These are phyloP conservation scores for Rhynchonycteris naso DNA, from an alignment of 2,797 vertebrate genomes.

Conservation along the genomic window DNA sequence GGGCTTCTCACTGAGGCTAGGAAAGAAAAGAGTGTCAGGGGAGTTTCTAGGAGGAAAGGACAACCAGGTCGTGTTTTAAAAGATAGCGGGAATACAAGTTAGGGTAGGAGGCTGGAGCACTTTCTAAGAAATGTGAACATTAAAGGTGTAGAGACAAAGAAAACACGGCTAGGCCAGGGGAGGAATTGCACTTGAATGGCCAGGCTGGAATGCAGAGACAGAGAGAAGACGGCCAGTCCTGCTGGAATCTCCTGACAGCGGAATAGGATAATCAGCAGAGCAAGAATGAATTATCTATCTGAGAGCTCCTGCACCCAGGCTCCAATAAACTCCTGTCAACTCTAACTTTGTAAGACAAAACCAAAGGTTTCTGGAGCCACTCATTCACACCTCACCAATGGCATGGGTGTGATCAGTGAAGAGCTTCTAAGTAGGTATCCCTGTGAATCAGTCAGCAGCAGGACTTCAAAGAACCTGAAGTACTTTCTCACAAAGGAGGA, in stretches of 20 bases:
- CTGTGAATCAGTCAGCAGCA: not conserved
- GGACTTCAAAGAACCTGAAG: not conserved
- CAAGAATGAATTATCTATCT: fast-evolving
- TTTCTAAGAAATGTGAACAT: not conserved
- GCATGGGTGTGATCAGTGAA: not conserved
- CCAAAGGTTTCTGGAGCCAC: not conserved
- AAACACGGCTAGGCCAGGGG: too few species aligned
- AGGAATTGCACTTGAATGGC: not conserved
- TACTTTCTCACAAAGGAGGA: not conserved
- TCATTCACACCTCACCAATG: not conserved
- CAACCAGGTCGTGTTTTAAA: not conserved
- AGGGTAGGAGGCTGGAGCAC: not conserved
- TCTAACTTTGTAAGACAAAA: not conserved
- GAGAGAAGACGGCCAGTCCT: not conserved
- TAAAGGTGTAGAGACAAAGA: not conserved
- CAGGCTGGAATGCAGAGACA: not conserved
- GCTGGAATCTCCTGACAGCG: not conserved
- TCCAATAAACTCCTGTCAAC: not conserved
- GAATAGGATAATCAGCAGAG: not conserved
- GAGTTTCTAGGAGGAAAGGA: not conserved
- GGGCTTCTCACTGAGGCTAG: not conserved
- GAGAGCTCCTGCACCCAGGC: not conserved
- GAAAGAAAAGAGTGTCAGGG: not conserved
- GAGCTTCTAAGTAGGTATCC: not conserved
- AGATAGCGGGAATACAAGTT: not conserved